Evolutionary conservation across 2,888 invertebrate species (phyloP), one percentile per base, ranked within the genome.

Genomic region (Calliopum simillimum): DNA sequence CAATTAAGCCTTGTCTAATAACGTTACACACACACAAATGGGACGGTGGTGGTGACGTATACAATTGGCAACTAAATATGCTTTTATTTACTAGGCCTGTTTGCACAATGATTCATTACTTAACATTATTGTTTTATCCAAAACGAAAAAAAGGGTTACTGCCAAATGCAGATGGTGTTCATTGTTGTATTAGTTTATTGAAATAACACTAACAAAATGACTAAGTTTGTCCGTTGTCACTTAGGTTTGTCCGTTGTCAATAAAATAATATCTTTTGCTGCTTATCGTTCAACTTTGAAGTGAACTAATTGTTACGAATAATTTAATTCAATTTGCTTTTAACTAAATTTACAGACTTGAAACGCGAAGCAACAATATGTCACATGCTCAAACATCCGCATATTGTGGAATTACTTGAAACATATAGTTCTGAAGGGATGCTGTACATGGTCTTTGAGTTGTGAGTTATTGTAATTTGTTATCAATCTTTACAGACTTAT

Each of bases 381-480:
- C 98, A 99, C 87, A 97, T 98, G 95, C 88, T 99, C 80, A 99
- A 99, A 86, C 99, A 99, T 88, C 97, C 97, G 4, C 98, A 99
- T 88, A 99, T 99, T 79, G 98, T 98, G 78, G 98, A 99, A 87
- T 90, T 99, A 68, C 88, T 98, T 79, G 99, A 99, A 88, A 98
- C 98, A 0, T 99, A 98, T 90, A 97, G 97, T 84, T 97, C 97
- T 5, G 98, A 98, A 87, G 98, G 98, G 80, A 97, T 98, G 95
- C 91, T 99, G 23, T 99, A 98, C 87, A 98, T 99, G 98, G 98
- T 99, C 76, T 99, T 98, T 88, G 98, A 98, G 91, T 97, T 95
- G 98, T 98, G 89, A 95, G 97, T 94, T 33, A 33, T 33, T 33
- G 5, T 33, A 6, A 33, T 33, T 8, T 33, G 33, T 8, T 8